These are phyloP conservation scores for Atta cephalotes DNA, from an alignment of 1,140 invertebrate genomes.

Conservation along the genomic window DNA sequence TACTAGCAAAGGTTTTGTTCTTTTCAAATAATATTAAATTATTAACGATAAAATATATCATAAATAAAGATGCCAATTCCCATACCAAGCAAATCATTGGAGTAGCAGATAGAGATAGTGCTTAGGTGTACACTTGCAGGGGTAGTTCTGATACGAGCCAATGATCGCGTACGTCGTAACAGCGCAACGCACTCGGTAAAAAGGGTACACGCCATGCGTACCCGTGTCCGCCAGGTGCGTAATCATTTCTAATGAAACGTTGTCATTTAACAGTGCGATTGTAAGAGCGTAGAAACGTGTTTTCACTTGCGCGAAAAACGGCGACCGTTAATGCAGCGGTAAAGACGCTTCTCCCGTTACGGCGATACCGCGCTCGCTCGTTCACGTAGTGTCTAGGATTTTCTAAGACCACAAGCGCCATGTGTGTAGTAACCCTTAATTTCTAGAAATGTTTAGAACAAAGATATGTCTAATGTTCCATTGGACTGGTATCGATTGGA, in stretches of 20 bases:
- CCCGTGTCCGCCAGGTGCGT: constrained; percentile 71
- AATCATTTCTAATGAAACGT: constrained; percentile 86
- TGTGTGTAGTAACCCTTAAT: constrained; percentile 38
- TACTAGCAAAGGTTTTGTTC: no score
- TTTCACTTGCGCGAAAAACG: constrained; percentile 86
- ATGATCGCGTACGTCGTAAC: constrained; percentile 6
- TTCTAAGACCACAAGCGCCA: constrained; percentile 30
- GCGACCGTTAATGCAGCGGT: constrained; percentile 87
- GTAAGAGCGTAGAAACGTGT: constrained; percentile 84
- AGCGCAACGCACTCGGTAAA: constrained; percentile 26
- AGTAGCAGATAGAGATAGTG: not conserved
- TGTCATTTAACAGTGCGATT: constrained; percentile 84
- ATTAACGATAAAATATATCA: not conserved
- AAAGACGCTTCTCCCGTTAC: constrained; percentile 86
- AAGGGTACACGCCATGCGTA: constrained; percentile 15
- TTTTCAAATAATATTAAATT: not conserved
- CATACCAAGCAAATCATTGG: not conserved
- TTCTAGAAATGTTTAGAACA: constrained; percentile 50
- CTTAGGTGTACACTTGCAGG: not conserved
- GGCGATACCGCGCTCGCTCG: constrained; percentile 63
- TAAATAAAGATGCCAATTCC: not conserved
- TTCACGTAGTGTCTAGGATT: constrained; percentile 55
- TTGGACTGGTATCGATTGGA: not conserved
- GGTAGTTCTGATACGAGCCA: not conserved
- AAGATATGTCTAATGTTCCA: constrained; percentile 38